These are phyloP conservation scores for Glyptemys insculpta DNA, from an alignment of 2,797 vertebrate genomes.

Conservation along the genomic window DNA sequence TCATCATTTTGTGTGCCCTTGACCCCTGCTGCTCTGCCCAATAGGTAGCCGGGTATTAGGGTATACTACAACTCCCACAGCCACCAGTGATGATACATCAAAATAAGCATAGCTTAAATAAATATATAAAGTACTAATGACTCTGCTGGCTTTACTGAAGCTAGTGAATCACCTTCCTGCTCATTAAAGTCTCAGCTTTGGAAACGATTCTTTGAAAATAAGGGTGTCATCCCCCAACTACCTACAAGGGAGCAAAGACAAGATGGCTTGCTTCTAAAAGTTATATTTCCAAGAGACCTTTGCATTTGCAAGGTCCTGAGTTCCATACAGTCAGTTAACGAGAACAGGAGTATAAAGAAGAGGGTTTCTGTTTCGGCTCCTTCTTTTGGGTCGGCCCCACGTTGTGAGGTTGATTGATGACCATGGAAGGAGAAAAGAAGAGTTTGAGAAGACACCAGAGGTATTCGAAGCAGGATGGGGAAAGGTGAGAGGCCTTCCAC, in stretches of 20 bases:
- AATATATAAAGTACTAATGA: conserved; percentile 15
- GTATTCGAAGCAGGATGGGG: not conserved
- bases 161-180: conserved; percentile 8
- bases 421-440: not conserved
- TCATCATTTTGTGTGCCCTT: not conserved
- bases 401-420: not conserved
- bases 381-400: conserved; percentile 7
- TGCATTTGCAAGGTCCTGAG: not conserved
- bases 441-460: conserved; percentile 37
- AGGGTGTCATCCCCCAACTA: not conserved
- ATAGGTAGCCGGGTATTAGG: fast-evolving
- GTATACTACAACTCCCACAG: not conserved
- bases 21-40: fast-evolving
- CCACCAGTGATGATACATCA: not conserved
- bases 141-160: conserved; percentile 5
- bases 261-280: not conserved
- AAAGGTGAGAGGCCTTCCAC: not conserved
- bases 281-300: not conserved
- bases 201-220: not conserved
- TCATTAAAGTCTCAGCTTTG: not conserved
- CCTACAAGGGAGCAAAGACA: not conserved
- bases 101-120: not conserved
- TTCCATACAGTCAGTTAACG: not conserved
- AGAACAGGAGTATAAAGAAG: not conserved
- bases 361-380: not conserved